A percentile compares a stretch with the other conserved stretches of the same genome.
These are phyloP conservation scores for Thunnus albacares DNA, from an alignment of 2,797 vertebrate species.

Conservation along the genomic window DNA sequence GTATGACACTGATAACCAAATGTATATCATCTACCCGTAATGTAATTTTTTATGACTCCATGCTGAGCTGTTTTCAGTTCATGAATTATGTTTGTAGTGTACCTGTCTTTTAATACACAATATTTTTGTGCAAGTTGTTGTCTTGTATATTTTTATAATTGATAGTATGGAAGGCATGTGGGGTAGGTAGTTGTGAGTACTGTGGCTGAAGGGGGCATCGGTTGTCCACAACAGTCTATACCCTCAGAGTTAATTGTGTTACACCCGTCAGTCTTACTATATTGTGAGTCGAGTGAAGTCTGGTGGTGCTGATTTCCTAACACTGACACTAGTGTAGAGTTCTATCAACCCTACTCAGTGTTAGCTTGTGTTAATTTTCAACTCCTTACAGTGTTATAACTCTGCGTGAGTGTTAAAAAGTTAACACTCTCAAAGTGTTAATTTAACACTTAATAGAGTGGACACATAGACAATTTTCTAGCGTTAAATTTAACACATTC, in stretches of 20 bases:
- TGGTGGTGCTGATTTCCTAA: not conserved
- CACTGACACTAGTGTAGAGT: constrained; percentile 24
- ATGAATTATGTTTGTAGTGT: not conserved
- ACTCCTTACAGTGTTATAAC: not conserved
- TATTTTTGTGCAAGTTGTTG: not conserved
- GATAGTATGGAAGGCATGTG: no score
- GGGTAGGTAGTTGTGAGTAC: no score
- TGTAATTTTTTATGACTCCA: not conserved
- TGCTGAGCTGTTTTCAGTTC: not conserved
- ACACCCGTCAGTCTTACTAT: not conserved
- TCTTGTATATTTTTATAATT: not conserved
- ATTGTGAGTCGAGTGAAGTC: not conserved
- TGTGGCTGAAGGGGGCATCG: not conserved
- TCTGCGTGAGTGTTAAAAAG: not conserved
- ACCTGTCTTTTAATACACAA: not conserved
- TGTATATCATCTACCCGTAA: not conserved
- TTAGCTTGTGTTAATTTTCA: constrained; percentile 22
- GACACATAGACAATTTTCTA: no score
- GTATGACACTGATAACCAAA: not conserved
- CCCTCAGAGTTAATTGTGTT: no score
- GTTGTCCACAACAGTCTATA: not conserved
- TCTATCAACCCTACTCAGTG: not conserved
- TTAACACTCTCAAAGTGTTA: constrained; percentile 1
- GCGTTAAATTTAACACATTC: no score
- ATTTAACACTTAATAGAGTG: no score